A percentile compares a stretch with the other conserved stretches of the same genome.
Conservation (phyloP, 2,113 vertebrate genomes). For the Vanacampus margaritifer region DNA sequence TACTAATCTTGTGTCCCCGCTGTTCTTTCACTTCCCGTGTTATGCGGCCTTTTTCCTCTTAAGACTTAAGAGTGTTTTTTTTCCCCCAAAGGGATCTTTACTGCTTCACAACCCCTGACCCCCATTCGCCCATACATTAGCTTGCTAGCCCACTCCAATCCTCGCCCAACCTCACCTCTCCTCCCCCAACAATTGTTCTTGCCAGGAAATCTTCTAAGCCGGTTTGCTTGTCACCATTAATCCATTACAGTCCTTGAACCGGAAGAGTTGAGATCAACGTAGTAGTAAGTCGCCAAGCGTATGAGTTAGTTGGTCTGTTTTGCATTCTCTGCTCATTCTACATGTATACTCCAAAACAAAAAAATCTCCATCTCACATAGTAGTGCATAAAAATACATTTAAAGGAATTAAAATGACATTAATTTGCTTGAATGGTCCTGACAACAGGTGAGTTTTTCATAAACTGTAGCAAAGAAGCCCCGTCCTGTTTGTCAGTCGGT, state of each 20-base stretch:
- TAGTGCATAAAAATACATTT: too few species aligned
- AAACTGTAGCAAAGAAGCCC: too few species aligned
- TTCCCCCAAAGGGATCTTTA: neutral
- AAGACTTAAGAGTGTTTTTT: conserved; percentile 15
- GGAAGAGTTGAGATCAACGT: conserved; percentile 18
- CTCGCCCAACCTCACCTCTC: conserved; percentile 27
- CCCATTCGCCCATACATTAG: neutral
- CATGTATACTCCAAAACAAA: conserved; percentile 40
- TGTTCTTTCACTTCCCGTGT: neutral
- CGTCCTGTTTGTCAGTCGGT: too few species aligned
- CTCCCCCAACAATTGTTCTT: conserved; percentile 33
- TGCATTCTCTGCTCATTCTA: conserved; percentile 41
- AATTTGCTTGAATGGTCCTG: too few species aligned
- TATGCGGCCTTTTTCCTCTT: conserved; percentile 7
- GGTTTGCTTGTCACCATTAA: conserved; percentile 41
- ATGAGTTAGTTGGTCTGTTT: conserved; percentile 31
- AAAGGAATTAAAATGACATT: too few species aligned
- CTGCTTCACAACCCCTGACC: conserved; percentile 2
- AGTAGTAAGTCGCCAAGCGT: conserved; percentile 3
- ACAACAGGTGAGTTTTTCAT: too few species aligned
- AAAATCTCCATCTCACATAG: neutral
- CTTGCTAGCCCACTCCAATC: conserved; percentile 25
- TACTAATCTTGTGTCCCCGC: neutral
- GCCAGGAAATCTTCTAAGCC: conserved; percentile 38
- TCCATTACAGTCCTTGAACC: conserved; percentile 24